Conservation (phyloP, 2,113 vertebrate species). For the Notothenia rossii region DNA sequence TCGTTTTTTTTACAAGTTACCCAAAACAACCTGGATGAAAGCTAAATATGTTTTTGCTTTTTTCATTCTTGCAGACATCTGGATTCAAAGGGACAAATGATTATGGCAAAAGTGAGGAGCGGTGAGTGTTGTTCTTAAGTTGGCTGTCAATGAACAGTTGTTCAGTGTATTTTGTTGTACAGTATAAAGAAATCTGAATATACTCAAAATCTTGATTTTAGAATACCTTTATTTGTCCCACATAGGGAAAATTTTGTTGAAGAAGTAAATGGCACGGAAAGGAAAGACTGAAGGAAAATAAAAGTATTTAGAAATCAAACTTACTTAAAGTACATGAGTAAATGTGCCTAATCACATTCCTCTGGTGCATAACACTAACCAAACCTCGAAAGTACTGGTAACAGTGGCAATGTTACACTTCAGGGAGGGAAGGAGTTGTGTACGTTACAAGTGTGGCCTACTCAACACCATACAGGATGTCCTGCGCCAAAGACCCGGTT, state of each 20-base stretch:
- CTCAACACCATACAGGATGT: conserved; percentile 88
- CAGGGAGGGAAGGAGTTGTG: conserved; percentile 85
- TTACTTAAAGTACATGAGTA: too few species aligned
- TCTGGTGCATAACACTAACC: neutral
- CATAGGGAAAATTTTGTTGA: too few species aligned
- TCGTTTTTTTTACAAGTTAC: too few species aligned
- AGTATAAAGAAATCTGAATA: too few species aligned
- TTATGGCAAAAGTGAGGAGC: conserved; percentile 75
- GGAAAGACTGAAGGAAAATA: too few species aligned
- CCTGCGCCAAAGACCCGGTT: conserved; percentile 87
- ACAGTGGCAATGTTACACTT: neutral
- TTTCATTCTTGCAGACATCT: conserved; percentile 65
- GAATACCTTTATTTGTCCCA: too few species aligned
- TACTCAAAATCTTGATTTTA: too few species aligned
- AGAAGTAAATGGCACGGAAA: too few species aligned
- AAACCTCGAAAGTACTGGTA: neutral
- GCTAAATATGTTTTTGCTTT: neutral
- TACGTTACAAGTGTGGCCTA: conserved; percentile 88
- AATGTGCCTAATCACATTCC: too few species aligned
- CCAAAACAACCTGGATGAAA: neutral
- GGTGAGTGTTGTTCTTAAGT: conserved; percentile 66
- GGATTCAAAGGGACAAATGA: conserved; percentile 71
- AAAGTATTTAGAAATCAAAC: too few species aligned
- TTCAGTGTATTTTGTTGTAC: neutral
- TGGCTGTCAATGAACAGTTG: neutral